Conservation (phyloP, 1,140 invertebrate species). For the Glossosoma conforme region DNA sequence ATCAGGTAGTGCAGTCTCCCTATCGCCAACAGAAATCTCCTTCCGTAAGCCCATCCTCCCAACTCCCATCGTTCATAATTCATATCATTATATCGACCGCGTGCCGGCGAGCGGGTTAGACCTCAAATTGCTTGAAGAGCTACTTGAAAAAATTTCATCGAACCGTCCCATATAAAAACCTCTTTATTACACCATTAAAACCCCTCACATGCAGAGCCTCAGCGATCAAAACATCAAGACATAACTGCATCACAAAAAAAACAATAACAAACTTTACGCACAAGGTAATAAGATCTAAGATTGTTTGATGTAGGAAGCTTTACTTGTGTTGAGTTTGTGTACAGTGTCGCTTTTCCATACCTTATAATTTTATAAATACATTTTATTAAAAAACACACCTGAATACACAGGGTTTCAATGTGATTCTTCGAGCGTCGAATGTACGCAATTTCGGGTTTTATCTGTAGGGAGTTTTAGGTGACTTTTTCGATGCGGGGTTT, state of each 20-base stretch:
- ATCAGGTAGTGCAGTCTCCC: too few species aligned
- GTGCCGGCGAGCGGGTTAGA: constrained; percentile 12
- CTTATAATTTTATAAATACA: constrained; percentile 32
- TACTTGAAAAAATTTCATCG: constrained; percentile 13
- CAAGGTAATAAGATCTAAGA: constrained; percentile 13
- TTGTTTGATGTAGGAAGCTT: constrained; percentile 3
- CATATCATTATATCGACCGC: constrained; percentile 20
- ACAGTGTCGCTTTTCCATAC: constrained; percentile 10
- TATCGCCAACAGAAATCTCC: not conserved
- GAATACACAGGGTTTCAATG: constrained; percentile 12
- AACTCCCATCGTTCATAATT: constrained; percentile 15
- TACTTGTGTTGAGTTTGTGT: constrained; percentile 1
- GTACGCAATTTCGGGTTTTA: constrained; percentile 1
- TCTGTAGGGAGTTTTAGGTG: not conserved
- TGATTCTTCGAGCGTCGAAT: not conserved
- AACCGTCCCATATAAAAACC: constrained; percentile 20
- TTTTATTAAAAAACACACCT: constrained; percentile 29
- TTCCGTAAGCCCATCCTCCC: constrained; percentile 1
- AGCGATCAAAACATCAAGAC: constrained; percentile 3
- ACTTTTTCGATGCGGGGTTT: constrained; percentile 10
- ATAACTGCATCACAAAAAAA: not conserved
- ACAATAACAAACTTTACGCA: not conserved
- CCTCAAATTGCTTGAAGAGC: not conserved
- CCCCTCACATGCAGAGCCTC: too few species aligned
- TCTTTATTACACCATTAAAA: constrained; percentile 27